Conservation (phyloP, 2,113 vertebrate genomes). For the Marmota flaviventris region DNA sequence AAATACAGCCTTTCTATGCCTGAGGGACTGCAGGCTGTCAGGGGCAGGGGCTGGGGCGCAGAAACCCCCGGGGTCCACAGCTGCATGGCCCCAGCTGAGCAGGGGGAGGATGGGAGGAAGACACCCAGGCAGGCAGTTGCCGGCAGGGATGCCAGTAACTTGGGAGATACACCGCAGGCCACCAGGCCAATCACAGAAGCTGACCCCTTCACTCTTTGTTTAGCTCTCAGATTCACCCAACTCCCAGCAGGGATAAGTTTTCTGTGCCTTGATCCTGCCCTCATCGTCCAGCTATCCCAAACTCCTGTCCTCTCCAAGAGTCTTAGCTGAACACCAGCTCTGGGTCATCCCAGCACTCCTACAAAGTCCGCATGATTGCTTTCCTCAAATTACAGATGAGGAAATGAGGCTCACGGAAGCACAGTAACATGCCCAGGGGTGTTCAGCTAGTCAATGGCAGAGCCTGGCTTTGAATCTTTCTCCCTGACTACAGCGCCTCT, state of each 20-base stretch:
- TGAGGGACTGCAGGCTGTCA: not conserved
- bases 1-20: constrained; percentile 22
- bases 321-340: not conserved
- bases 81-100: not conserved
- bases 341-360: not conserved
- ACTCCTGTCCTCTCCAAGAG: not conserved
- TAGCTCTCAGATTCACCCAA: not conserved
- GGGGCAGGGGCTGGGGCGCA: not conserved
- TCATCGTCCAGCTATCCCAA: not conserved
- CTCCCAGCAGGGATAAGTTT: not conserved
- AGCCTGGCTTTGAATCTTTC: not conserved
- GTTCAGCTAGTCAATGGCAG: not conserved
- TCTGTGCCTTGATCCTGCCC: too few species aligned
- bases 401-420: not conserved
- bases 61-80: constrained; percentile 45
- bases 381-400: not conserved
- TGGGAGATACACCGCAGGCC: not conserved
- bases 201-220: not conserved
- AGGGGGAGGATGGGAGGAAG: too few species aligned
- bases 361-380: not conserved
- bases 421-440: not conserved
- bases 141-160: not conserved
- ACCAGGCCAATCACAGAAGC: not conserved
- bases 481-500: not conserved
- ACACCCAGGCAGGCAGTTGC: not conserved